These are phyloP conservation scores for Origma solitaria DNA, from an alignment of 2,113 vertebrate genomes.

Conservation along the genomic window DNA sequence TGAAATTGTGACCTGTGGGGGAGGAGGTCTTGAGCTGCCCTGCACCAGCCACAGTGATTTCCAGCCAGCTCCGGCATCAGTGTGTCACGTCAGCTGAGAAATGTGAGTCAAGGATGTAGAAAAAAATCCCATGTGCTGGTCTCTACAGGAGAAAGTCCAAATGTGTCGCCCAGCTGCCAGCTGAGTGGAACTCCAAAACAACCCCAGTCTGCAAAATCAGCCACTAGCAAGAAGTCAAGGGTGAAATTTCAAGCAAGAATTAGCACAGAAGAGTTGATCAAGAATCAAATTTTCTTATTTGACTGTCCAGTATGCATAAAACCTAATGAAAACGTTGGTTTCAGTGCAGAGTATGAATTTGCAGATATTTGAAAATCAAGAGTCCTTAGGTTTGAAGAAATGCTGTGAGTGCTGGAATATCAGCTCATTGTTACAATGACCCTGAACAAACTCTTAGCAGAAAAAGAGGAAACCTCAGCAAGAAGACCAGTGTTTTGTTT, in stretches of 20 bases:
- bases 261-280: background rate
- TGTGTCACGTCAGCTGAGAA: background rate
- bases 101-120: background rate
- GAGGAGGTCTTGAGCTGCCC: background rate
- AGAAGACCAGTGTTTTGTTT: background rate
- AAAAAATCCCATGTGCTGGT: background rate
- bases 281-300: background rate
- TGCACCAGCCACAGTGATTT: background rate
- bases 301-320: background rate
- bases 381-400: background rate
- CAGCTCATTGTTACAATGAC: background rate
- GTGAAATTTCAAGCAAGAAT: background rate
- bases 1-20: background rate
- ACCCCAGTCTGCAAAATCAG: background rate
- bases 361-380: background rate
- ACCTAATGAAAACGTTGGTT: background rate
- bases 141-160: background rate
- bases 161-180: background rate
- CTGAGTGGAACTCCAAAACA: background rate
- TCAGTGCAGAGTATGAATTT: background rate
- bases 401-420: background rate
- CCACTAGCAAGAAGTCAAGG: background rate
- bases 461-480: background rate
- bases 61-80: background rate
- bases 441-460: background rate